Evolutionary conservation across 2,888 invertebrate species (phyloP).

Genomic region (Platypus cylindrus): DNA sequence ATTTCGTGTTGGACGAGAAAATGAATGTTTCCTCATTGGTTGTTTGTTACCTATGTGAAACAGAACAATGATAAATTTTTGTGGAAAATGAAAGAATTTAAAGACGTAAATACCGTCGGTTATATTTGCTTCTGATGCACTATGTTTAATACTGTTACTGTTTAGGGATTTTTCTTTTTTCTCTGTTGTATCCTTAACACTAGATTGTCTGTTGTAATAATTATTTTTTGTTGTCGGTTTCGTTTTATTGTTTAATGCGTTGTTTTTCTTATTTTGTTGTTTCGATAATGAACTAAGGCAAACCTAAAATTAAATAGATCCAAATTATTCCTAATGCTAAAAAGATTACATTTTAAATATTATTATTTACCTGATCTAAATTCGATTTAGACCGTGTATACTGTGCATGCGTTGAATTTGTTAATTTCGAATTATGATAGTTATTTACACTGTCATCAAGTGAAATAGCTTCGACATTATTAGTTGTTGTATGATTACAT

Average conservation of each 20-base stretch:
- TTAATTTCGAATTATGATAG: conserved; percentile 22
- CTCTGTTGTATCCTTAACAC: conserved; percentile 32
- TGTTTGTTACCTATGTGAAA: background rate
- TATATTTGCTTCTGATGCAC: conserved; percentile 33
- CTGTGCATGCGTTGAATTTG: conserved; percentile 22
- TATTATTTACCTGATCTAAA: conserved; percentile 27
- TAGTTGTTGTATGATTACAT: conserved; percentile 20
- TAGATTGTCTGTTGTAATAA: conserved; percentile 31
- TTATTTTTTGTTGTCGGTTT: conserved; percentile 20
- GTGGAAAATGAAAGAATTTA: too few relatives aligned
- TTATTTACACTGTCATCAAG: conserved; percentile 32
- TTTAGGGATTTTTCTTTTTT: conserved; percentile 22
- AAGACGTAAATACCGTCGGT: conserved; percentile 26
- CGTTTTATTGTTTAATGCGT: conserved; percentile 24
- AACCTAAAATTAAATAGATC: conserved; percentile 17
- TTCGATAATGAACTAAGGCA: conserved; percentile 26
- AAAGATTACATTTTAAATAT: background rate
- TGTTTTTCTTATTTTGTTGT: conserved; percentile 28
- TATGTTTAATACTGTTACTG: conserved; percentile 32
- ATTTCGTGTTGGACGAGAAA: conserved; percentile 30
- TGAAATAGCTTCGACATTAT: conserved; percentile 32
- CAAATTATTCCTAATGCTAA: background rate
- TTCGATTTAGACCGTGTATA: conserved; percentile 35
- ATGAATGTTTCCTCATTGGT: conserved; percentile 31
- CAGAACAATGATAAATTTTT: background rate